Percentiles rank a stretch among this genome's conserved stretches.
phyloP scores from a whole-genome alignment of 1,140 invertebrate species.

The Drosophila grimshawi region DNA sequence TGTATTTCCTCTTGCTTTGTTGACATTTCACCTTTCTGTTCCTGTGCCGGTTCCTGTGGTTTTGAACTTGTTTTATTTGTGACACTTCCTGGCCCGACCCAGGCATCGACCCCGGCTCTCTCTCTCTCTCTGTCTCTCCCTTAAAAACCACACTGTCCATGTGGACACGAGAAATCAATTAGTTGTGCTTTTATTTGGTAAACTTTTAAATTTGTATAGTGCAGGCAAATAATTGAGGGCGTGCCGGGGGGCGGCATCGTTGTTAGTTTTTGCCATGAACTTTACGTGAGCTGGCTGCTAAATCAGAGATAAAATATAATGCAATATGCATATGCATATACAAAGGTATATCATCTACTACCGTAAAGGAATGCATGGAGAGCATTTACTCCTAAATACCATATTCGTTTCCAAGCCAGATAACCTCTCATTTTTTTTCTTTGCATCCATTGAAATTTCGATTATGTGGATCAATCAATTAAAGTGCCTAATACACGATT shows the following conservation, averaged over 20 bases:
- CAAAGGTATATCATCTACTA: no score
- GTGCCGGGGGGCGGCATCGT: not conserved
- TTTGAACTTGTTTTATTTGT: constrained; percentile 28
- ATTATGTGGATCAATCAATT: no score
- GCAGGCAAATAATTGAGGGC: not conserved
- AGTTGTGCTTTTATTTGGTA: constrained; percentile 52
- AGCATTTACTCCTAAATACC: no score
- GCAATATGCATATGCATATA: not conserved
- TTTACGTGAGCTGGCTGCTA: not conserved
- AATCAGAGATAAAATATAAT: not conserved
- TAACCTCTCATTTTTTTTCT: no score
- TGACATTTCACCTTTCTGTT: constrained; percentile 31
- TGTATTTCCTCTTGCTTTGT: constrained; percentile 26
- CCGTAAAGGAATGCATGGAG: no score
- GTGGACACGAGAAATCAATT: constrained; percentile 65
- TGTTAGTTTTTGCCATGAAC: not conserved
- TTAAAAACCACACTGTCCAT: no score
- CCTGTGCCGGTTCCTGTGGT: constrained; percentile 27
- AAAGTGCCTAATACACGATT: no score
- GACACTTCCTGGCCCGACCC: not conserved
- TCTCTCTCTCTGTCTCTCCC: no score
- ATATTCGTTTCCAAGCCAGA: no score
- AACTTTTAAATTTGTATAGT: constrained; percentile 16
- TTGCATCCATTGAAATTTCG: no score
- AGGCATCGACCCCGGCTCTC: no score